phyloP scores from a whole-genome alignment of 2,888 invertebrate genomes.

The Scaptomyza cyrtandrae region DNA sequence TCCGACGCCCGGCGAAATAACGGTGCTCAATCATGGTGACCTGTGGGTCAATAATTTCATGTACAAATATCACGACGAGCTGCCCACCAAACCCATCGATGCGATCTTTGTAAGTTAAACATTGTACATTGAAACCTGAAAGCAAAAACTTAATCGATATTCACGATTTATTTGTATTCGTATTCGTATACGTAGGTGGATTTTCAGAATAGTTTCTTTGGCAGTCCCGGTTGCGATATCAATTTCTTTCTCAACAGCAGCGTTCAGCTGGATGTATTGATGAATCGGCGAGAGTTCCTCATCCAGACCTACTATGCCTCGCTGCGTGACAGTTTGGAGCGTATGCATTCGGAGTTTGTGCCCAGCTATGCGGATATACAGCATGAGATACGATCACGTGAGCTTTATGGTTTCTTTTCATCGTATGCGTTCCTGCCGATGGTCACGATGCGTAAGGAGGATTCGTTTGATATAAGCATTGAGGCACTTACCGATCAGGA shows the following conservation, averaged over 20 bases:
- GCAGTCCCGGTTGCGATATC: constrained; percentile 84
- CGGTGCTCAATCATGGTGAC: constrained; percentile 86
- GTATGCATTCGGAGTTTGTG: constrained; percentile 70
- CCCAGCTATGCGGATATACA: constrained; percentile 78
- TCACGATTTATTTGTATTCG: no score
- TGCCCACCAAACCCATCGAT: constrained; percentile 82
- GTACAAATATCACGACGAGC: constrained; percentile 84
- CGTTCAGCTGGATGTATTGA: constrained; percentile 81
- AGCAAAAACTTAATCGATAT: no score
- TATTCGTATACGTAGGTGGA: constrained; percentile 64
- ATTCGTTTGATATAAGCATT: constrained; percentile 81
- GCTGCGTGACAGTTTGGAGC: constrained; percentile 71
- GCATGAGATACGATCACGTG: constrained; percentile 75
- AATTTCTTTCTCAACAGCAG: constrained; percentile 84
- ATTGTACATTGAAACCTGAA: no score
- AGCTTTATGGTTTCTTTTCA: constrained; percentile 83
- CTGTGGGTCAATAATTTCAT: constrained; percentile 86
- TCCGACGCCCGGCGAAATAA: constrained; percentile 78
- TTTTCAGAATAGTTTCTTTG: constrained; percentile 83
- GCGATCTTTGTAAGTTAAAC: constrained; percentile 83
- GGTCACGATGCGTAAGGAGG: constrained; percentile 83
- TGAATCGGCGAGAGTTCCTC: constrained; percentile 77
- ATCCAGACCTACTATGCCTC: constrained; percentile 80
- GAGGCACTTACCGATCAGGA: constrained; percentile 80
- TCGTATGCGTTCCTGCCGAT: constrained; percentile 83